Percentiles rank a stretch among this genome's conserved stretches.
Evolutionary conservation across 2,113 vertebrate species (phyloP).

Genomic region (Porphyrio hochstetteri): DNA sequence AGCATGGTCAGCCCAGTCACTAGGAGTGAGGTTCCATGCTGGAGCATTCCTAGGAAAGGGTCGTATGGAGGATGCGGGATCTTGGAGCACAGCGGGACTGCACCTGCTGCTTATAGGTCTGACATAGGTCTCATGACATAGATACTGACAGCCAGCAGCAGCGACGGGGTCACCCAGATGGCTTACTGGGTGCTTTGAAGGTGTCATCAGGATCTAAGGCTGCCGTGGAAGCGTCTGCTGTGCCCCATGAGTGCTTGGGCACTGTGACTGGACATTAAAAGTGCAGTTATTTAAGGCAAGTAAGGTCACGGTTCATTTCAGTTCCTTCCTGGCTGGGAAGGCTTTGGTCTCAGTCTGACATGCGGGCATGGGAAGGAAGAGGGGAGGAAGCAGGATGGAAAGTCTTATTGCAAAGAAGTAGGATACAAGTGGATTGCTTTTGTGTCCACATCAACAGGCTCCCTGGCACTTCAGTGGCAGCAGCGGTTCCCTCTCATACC

Average conservation of each 20-base stretch:
- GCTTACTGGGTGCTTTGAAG: neutral
- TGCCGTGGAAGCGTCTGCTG: neutral
- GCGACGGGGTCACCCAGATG: neutral
- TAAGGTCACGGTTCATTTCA: neutral
- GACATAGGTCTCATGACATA: neutral
- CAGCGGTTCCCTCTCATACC: neutral
- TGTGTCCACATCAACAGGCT: neutral
- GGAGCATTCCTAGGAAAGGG: neutral
- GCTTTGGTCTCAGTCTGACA: neutral
- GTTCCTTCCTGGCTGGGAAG: neutral
- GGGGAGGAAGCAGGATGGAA: neutral
- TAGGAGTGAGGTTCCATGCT: neutral
- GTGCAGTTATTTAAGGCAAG: neutral
- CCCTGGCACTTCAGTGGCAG: neutral
- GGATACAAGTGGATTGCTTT: neutral
- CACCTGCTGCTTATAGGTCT: neutral
- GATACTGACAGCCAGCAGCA: neutral
- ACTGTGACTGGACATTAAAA: neutral
- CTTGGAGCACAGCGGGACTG: neutral
- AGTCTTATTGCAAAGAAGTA: neutral
- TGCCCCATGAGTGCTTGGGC: neutral
- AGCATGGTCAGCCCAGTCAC: neutral
- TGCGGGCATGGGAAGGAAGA: neutral
- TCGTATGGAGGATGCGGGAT: too few species aligned
- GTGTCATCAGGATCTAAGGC: neutral